Evolutionary conservation across 2,113 vertebrate genomes (phyloP).

Genomic region (Geococcyx californianus): DNA sequence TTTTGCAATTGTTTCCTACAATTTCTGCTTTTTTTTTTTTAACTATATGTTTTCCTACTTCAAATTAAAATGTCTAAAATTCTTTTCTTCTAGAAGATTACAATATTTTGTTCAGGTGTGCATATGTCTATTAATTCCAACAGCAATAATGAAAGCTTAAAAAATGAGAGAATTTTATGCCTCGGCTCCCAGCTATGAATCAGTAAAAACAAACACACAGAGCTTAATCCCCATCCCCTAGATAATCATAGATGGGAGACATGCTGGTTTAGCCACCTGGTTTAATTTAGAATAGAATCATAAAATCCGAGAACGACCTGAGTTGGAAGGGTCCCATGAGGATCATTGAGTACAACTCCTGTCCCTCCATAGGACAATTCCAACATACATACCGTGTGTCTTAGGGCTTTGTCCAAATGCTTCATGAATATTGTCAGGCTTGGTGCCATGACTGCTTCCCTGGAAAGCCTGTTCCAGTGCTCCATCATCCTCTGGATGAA

Average conservation of each 20-base stretch:
- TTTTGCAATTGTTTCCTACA: neutral
- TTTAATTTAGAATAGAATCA: neutral
- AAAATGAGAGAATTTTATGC: neutral
- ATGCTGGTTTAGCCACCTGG: neutral
- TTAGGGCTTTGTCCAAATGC: too few species aligned
- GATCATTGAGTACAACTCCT: too few species aligned
- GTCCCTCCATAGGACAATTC: too few species aligned
- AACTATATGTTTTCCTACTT: neutral
- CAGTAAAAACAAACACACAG: neutral
- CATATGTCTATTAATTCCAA: neutral
- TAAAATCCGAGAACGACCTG: too few species aligned
- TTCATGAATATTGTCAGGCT: too few species aligned
- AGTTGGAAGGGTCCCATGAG: too few species aligned
- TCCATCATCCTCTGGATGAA: too few species aligned
- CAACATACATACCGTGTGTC: too few species aligned
- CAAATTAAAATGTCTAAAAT: neutral
- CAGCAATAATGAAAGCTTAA: neutral
- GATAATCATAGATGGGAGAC: neutral
- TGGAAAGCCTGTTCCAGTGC: too few species aligned
- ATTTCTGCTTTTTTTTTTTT: neutral
- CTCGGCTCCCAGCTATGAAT: neutral
- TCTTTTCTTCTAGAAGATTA: neutral
- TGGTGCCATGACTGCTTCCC: too few species aligned
- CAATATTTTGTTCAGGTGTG: neutral
- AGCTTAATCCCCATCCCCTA: neutral